These are phyloP conservation scores for Cephus rjabovi DNA, from an alignment of 2,888 invertebrate species.

Conservation along the genomic window DNA sequence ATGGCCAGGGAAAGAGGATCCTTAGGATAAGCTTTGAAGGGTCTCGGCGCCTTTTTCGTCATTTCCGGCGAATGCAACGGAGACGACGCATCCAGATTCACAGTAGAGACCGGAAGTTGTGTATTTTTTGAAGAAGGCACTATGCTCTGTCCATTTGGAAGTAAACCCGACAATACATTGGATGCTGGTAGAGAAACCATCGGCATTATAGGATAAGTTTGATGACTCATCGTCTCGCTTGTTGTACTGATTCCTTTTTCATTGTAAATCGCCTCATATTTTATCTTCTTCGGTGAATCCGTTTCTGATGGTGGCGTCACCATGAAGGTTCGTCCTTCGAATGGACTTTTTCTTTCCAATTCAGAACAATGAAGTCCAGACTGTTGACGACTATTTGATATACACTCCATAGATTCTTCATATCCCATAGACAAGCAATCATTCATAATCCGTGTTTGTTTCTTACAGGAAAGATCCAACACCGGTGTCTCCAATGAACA, in stretches of 20 bases:
- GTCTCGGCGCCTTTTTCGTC: slow-evolving; percentile 69
- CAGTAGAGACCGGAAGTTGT: slow-evolving; percentile 25
- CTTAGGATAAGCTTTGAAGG: slow-evolving; percentile 80
- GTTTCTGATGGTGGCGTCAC: slow-evolving; percentile 55
- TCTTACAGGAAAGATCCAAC: slow-evolving; percentile 55
- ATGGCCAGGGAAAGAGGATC: slow-evolving; percentile 74
- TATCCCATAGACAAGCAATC: not conserved
- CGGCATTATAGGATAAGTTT: slow-evolving; percentile 27
- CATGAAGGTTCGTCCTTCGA: slow-evolving; percentile 43
- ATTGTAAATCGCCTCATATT: slow-evolving; percentile 36
- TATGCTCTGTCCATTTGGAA: not conserved
- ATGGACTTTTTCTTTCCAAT: slow-evolving; percentile 43
- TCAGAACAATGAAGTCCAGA: slow-evolving; percentile 12
- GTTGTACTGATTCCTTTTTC: not conserved
- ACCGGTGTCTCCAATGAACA: slow-evolving; percentile 34
- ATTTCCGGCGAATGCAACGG: slow-evolving; percentile 36
- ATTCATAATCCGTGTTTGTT: slow-evolving; percentile 10
- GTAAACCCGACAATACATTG: not conserved
- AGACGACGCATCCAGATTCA: slow-evolving; percentile 10
- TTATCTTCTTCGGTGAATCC: slow-evolving; percentile 47
- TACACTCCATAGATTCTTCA: not conserved
- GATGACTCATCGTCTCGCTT: not conserved
- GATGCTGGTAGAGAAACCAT: slow-evolving; percentile 5
- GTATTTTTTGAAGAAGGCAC: not conserved
- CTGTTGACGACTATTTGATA: not conserved